phyloP scores from a whole-genome alignment of 37 sponge, comb jelly and placozoan genomes.

The Oopsacas minuta region DNA sequence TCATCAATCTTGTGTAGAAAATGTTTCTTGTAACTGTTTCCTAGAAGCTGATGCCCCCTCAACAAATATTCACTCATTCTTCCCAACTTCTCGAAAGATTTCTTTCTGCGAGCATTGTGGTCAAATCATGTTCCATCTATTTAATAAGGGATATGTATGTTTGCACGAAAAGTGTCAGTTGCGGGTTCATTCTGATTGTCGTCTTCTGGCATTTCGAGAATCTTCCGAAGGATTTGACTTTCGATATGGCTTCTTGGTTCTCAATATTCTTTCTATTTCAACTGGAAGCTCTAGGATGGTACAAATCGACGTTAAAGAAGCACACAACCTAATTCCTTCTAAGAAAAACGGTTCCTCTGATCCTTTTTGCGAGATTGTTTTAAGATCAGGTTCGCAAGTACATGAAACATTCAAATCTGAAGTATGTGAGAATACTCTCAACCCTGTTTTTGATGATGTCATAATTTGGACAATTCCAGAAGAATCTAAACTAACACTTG shows the following conservation, averaged over 20 bases:
- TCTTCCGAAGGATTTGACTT: not conserved
- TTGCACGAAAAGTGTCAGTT: not conserved
- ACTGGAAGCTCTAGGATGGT: not conserved
- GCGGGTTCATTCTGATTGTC: not conserved
- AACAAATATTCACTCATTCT: not conserved
- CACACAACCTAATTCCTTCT: not conserved
- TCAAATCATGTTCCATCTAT: not conserved
- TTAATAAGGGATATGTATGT: not conserved
- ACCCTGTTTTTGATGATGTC: not conserved
- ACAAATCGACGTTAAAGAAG: not conserved
- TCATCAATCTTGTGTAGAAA: not conserved
- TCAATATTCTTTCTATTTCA: not conserved
- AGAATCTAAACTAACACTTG: not conserved
- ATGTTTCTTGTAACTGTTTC: not conserved
- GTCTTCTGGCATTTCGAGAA: not conserved
- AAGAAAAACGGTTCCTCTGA: not conserved
- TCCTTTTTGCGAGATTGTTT: not conserved
- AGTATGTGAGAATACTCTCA: not conserved
- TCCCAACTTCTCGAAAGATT: not conserved
- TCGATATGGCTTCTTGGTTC: not conserved
- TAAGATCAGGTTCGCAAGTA: not conserved
- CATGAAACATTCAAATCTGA: not conserved
- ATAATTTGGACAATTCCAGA: not conserved
- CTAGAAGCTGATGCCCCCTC: not conserved
- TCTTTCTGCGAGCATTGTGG: slow-evolving; percentile 1